Evolutionary conservation across 1,140 invertebrate species (phyloP).

Genomic region (Sycophila sp.): DNA sequence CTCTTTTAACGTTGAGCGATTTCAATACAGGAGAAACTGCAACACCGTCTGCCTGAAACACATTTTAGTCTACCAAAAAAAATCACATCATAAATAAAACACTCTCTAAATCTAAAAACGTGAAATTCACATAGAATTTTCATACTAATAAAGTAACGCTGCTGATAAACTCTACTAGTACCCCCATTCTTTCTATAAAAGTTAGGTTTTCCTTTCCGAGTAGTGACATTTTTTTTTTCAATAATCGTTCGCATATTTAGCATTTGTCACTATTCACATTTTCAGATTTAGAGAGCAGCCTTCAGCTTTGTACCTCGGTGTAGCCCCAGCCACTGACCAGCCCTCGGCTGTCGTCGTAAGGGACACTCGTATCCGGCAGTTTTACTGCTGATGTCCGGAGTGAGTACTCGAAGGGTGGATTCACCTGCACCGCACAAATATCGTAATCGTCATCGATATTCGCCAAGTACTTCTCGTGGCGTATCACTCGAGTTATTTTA

Average conservation of each 20-base stretch:
- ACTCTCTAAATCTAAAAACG: no score
- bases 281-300: no score
- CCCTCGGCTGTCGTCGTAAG: slow-evolving; percentile 10
- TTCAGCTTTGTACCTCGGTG: slow-evolving; percentile 26
- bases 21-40: background rate
- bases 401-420: background rate
- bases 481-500: slow-evolving; percentile 43
- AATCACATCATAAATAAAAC: background rate
- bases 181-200: no score
- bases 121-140: no score
- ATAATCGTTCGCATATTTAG: no score
- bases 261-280: no score
- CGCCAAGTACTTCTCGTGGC: slow-evolving; percentile 49
- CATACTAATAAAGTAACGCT: no score
- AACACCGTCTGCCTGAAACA: background rate
- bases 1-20: background rate
- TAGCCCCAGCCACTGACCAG: slow-evolving; percentile 35
- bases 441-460: slow-evolving; percentile 65
- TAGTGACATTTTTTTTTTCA: background rate
- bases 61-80: no score
- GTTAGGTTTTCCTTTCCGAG: no score
- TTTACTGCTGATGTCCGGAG: background rate
- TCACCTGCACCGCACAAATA: slow-evolving; percentile 33
- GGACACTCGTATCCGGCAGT: background rate
- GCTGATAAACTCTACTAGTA: no score